Conservation (phyloP, 2,113 vertebrate genomes). For the Hippoglossus stenolepis region DNA sequence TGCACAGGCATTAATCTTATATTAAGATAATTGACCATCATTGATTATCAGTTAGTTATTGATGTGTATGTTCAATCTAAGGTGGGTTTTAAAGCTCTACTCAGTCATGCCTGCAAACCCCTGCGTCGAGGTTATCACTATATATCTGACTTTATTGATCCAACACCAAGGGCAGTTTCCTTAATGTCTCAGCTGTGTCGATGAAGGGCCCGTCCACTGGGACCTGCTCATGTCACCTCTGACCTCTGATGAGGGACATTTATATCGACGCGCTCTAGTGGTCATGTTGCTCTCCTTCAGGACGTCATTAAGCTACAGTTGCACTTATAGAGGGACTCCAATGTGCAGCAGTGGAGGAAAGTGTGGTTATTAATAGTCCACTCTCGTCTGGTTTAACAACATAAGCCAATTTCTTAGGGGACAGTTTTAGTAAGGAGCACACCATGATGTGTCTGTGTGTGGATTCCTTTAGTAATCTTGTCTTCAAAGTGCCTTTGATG, state of each 20-base stretch:
- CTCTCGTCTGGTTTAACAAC: slow-evolving; percentile 30
- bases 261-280: slow-evolving; percentile 36
- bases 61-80: slow-evolving; percentile 12
- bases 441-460: slow-evolving; percentile 24
- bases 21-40: not conserved
- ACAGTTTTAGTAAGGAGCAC: slow-evolving; percentile 4
- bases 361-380: slow-evolving; percentile 40
- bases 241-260: slow-evolving; percentile 56
- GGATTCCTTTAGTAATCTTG: slow-evolving; percentile 3
- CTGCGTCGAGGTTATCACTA: not conserved
- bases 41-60: slow-evolving; percentile 1
- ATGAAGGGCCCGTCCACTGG: slow-evolving; percentile 20
- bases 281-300: slow-evolving; percentile 23
- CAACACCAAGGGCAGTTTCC: slow-evolving; percentile 25
- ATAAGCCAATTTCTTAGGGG: slow-evolving; percentile 36
- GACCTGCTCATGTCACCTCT: slow-evolving; percentile 31
- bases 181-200: slow-evolving; percentile 34
- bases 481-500: slow-evolving; percentile 47
- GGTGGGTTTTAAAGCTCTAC: not conserved
- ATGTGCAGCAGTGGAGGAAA: slow-evolving; percentile 24
- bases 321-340: slow-evolving; percentile 26
- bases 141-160: slow-evolving; percentile 36
- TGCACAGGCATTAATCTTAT: too few species aligned
- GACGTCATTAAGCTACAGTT: slow-evolving; percentile 17
- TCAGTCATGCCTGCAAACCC: too few species aligned